phyloP scores from a whole-genome alignment of 1,140 invertebrate genomes.

The Rhagoletis zephyria region DNA sequence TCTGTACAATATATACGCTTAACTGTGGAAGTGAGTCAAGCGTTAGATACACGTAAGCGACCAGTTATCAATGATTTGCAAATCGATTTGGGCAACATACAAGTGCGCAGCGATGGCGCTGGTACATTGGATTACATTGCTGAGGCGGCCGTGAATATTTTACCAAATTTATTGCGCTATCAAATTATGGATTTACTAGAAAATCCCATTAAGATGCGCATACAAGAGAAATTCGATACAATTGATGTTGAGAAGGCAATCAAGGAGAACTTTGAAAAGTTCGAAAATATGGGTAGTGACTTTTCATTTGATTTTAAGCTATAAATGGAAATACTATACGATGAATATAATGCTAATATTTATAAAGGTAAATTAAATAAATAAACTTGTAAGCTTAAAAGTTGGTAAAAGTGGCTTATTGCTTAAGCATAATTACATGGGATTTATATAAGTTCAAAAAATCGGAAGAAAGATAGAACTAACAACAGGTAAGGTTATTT shows the following conservation, averaged over 20 bases:
- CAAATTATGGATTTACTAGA: conserved; percentile 88
- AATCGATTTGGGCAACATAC: conserved; percentile 87
- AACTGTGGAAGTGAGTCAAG: conserved; percentile 80
- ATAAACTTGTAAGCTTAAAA: background rate
- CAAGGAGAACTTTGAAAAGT: conserved; percentile 78
- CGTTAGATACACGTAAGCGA: conserved; percentile 82
- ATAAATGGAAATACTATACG: conserved; percentile 43
- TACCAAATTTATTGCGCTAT: conserved; percentile 87
- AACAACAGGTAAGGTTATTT: background rate
- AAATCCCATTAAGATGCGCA: conserved; percentile 80
- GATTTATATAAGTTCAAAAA: no score
- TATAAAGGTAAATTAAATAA: background rate
- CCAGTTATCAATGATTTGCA: conserved; percentile 82
- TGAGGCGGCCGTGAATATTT: conserved; percentile 83
- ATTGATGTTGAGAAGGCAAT: conserved; percentile 83
- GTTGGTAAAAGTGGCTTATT: background rate
- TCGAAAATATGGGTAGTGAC: conserved; percentile 76
- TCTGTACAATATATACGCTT: conserved; percentile 83
- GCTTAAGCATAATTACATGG: background rate
- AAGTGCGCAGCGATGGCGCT: conserved; percentile 82
- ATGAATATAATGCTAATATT: background rate
- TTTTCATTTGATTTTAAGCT: conserved; percentile 66
- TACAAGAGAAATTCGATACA: conserved; percentile 79
- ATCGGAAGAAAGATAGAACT: no score
- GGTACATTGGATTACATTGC: conserved; percentile 86